A percentile compares a stretch with the other conserved stretches of the same genome.
Evolutionary conservation across 2,888 invertebrate species (phyloP).

Genomic region (Bedellia somnulentella): DNA sequence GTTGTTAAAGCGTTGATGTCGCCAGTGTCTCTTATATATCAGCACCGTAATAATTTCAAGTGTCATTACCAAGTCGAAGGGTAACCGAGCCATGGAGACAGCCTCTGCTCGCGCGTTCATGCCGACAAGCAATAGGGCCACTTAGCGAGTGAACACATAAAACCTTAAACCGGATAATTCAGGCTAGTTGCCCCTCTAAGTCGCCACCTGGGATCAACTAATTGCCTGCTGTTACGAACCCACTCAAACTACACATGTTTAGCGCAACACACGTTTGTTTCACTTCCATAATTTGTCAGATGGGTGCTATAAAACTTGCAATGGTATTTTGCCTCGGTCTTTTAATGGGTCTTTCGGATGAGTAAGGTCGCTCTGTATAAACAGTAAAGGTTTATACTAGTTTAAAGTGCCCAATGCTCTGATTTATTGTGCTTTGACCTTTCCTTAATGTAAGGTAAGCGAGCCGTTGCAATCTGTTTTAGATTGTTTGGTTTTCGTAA

Average conservation of each 20-base stretch:
- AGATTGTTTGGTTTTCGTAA: too few species aligned
- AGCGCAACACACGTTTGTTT: neutral
- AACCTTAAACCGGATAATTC: slow-evolving; percentile 46
- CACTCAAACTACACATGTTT: neutral
- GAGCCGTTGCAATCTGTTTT: too few species aligned
- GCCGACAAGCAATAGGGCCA: too few species aligned
- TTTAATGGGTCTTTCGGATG: too few species aligned
- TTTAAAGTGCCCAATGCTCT: too few species aligned
- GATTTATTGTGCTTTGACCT: too few species aligned
- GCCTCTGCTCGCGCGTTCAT: slow-evolving; percentile 20
- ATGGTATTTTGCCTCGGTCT: slow-evolving; percentile 2
- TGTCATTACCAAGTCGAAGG: slow-evolving; percentile 15
- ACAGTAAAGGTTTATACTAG: too few species aligned
- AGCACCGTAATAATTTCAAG: slow-evolving; percentile 3
- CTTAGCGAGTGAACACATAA: slow-evolving; percentile 32
- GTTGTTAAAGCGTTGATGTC: too few species aligned
- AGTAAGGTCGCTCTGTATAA: too few species aligned
- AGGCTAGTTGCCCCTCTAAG: slow-evolving; percentile 31
- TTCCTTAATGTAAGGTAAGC: too few species aligned
- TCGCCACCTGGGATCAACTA: slow-evolving; percentile 46
- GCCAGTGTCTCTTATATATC: too few species aligned
- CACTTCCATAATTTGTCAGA: slow-evolving; percentile 2
- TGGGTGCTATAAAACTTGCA: slow-evolving; percentile 4
- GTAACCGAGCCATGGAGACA: slow-evolving; percentile 50
- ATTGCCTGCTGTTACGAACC: slow-evolving; percentile 20